Evolutionary conservation across 2,797 vertebrate genomes (phyloP), one percentile per base, ranked within the genome.

Genomic region (Lepilemur septentrionalis): DNA sequence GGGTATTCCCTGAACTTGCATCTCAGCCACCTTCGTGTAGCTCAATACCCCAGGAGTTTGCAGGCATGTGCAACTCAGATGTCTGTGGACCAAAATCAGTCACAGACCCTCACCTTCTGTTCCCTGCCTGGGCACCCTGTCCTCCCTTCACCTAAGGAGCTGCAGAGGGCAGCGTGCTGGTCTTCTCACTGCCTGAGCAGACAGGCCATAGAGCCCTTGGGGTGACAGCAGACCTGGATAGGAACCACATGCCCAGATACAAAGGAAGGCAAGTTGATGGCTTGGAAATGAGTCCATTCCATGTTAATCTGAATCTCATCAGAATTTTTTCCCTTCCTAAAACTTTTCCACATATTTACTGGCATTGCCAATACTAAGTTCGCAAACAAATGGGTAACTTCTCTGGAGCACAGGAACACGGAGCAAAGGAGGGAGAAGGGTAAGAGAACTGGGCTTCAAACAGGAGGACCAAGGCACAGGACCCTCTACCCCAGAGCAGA

Each of bases 141-240:
- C 38, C 17, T 30, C 30, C 9, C 46, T 25, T 18, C 4, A 50
- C 10, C 10, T 28, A 50, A 12, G 50, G 35, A 32, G 10, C 61
- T 46, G 1, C 13, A 7, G 48, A 80, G 30, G 15, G 32, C 25
- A 15, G 25, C 1, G 1, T 23, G 17, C 46, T 2, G 23, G 8
- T 7, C 61, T 78, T 70, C 18, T 61, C 17, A 5, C 46, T 83
- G 46, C 5, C 35, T 0, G 43, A 3, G 8, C 32, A 79, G 72
- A 38, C n/a, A 75, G 57, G 2, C 30, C 41, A 59, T 35, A 25
- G 5, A 69, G 50, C 70, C 41, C 1, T 8, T 28, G 18, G 70
- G 11, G 0, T 5, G 38, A 35, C 28, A 65, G 32, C 18, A 13
- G 15, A 50, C 52, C 43, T 11, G 35, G 35, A n/a, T 14, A 35